These are phyloP conservation scores for Pseudoips prasinana DNA, from an alignment of 2,888 invertebrate genomes.

Conservation along the genomic window DNA sequence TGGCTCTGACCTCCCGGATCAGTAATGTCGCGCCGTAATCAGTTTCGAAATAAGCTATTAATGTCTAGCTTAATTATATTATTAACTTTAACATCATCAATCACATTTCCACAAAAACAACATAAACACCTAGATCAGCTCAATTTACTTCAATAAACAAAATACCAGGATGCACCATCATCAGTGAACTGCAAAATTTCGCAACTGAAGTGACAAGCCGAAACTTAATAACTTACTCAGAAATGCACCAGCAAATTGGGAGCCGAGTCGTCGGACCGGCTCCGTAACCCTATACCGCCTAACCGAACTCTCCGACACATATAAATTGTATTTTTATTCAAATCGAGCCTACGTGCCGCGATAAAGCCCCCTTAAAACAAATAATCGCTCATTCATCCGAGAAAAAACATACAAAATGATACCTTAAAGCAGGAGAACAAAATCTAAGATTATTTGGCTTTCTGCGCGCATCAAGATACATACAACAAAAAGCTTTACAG, in stretches of 20 bases:
- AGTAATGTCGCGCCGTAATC: conserved; percentile 20
- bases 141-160: conserved; percentile 36
- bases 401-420: conserved; percentile 38
- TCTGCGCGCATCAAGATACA: conserved; percentile 37
- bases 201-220: conserved; percentile 78
- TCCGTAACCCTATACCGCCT: conserved; percentile 74
- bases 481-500: conserved; percentile 63
- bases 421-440: conserved; percentile 45
- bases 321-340: conserved; percentile 82
- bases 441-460: conserved; percentile 36
- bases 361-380: conserved; percentile 78
- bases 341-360: conserved; percentile 75
- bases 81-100: conserved; percentile 26
- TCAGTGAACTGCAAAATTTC: conserved; percentile 72
- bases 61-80: conserved; percentile 22
- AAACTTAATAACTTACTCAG: conserved; percentile 82
- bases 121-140: conserved; percentile 35
- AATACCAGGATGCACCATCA: conserved; percentile 35
- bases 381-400: conserved; percentile 62
- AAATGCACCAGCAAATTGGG: conserved; percentile 79
- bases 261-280: conserved; percentile 70
- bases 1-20: conserved; percentile 13
- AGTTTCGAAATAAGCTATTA: conserved; percentile 27
- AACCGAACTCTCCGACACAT: conserved; percentile 74
- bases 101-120: conserved; percentile 24